Conservation (phyloP, 2,888 invertebrate species). For the Dynastes maya region DNA sequence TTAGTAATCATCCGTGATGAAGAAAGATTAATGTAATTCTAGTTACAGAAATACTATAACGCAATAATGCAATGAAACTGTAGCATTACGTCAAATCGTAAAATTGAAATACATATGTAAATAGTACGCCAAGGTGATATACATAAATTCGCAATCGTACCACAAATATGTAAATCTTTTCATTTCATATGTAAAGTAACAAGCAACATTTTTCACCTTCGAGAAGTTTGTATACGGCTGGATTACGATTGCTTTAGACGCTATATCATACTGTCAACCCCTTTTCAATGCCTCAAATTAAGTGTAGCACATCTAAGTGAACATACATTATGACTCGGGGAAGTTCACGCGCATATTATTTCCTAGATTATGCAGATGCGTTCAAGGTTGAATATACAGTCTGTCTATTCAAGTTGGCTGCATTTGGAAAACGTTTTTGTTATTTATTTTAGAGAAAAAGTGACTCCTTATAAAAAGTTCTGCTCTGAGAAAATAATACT, state of each 20-base stretch:
- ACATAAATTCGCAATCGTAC: neutral
- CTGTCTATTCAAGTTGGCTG: too few relatives aligned
- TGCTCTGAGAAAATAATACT: too few relatives aligned
- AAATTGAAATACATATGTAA: neutral
- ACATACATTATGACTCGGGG: too few relatives aligned
- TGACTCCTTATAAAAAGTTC: too few relatives aligned
- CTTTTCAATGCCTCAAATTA: neutral
- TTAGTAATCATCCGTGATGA: too few relatives aligned
- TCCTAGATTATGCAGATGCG: too few relatives aligned
- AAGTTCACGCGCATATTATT: too few relatives aligned
- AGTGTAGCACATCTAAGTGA: too few relatives aligned
- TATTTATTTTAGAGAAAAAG: too few relatives aligned
- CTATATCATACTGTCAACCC: slow-evolving; percentile 18
- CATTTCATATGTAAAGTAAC: neutral
- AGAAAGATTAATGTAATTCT: too few relatives aligned
- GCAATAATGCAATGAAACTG: neutral
- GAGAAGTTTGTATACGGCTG: slow-evolving; percentile 4
- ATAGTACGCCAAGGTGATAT: neutral
- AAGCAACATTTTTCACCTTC: slow-evolving; percentile 8
- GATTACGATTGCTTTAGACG: slow-evolving; percentile 1
- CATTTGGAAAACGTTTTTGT: too few relatives aligned
- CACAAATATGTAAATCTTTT: neutral
- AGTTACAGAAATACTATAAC: neutral
- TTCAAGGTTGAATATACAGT: too few relatives aligned
- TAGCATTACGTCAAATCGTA: neutral